These are phyloP conservation scores for Myotis vivesi DNA, from an alignment of 2,797 vertebrate genomes.

Conservation along the genomic window DNA sequence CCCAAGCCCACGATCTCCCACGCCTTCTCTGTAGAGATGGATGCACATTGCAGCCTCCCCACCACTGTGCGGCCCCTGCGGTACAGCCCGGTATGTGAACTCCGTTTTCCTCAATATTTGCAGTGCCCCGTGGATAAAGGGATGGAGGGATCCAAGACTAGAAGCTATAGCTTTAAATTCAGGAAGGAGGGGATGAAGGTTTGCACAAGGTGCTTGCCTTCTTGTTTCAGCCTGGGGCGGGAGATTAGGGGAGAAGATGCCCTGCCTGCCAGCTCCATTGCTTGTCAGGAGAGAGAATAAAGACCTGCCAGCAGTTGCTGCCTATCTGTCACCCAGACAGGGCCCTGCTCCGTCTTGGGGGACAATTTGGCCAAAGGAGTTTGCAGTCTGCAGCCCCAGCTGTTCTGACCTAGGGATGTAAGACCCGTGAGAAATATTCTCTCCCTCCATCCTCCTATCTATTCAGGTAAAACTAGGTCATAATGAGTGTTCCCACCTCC, in stretches of 20 bases:
- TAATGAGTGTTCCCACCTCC: not conserved
- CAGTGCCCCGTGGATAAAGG: not conserved
- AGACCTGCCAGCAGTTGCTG: not conserved
- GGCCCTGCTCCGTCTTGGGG: not conserved
- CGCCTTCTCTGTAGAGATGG: not conserved
- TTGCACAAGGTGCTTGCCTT: constrained; percentile 3
- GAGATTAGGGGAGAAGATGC: constrained; percentile 37
- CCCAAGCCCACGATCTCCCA: accelerated
- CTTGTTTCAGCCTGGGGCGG: not conserved
- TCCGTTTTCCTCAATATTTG: not conserved
- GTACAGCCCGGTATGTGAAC: not conserved
- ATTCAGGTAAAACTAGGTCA: not conserved
- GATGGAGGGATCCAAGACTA: not conserved
- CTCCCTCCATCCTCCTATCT: not conserved
- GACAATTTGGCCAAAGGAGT: not conserved
- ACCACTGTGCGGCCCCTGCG: accelerated
- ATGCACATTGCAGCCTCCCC: not conserved
- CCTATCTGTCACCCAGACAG: constrained; percentile 10
- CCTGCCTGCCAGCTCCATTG: constrained; percentile 15
- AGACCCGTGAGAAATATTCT: not conserved
- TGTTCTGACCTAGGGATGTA: not conserved
- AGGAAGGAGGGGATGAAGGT: constrained; percentile 44
- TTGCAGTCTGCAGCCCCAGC: not conserved
- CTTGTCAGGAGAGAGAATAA: constrained; percentile 20
- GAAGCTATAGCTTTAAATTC: constrained; percentile 11